Conservation (phyloP, 1,140 invertebrate genomes). For the Chymomyza costata region DNA sequence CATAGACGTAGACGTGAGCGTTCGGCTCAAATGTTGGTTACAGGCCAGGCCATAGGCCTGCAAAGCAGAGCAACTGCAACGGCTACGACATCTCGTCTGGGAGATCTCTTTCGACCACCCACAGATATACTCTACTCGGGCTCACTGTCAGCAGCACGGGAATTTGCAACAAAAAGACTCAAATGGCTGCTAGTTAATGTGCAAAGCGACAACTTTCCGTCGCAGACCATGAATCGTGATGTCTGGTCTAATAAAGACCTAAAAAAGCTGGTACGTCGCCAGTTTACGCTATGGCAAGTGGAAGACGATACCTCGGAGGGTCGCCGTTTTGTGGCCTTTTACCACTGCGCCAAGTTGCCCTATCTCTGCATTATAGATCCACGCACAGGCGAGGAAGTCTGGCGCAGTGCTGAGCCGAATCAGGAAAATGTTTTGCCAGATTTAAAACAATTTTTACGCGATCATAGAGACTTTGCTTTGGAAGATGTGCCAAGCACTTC, state of each 20-base stretch:
- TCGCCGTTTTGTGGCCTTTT: constrained; percentile 82
- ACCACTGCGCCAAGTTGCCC: constrained; percentile 81
- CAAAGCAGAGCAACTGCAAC: constrained; percentile 27
- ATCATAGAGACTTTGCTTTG: constrained; percentile 57
- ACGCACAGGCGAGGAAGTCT: constrained; percentile 81
- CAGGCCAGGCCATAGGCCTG: constrained; percentile 37
- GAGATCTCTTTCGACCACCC: constrained; percentile 86
- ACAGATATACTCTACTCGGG: constrained; percentile 84
- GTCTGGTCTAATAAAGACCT: constrained; percentile 84
- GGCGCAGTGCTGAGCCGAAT: constrained; percentile 57
- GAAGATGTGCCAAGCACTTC: constrained; percentile 53
- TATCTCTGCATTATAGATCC: constrained; percentile 87
- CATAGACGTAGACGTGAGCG: constrained; percentile 49
- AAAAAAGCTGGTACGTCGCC: constrained; percentile 81
- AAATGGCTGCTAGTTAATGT: constrained; percentile 88
- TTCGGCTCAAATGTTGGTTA: constrained; percentile 55
- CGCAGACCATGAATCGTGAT: constrained; percentile 86
- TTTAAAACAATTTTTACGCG: constrained; percentile 51
- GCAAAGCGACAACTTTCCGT: constrained; percentile 86
- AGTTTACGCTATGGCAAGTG: constrained; percentile 89
- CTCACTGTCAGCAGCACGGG: constrained; percentile 81
- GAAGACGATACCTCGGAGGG: constrained; percentile 84
- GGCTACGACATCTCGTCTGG: constrained; percentile 77
- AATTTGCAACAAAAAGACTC: constrained; percentile 79
- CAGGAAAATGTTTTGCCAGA: constrained; percentile 53